Conservation (phyloP, 2,113 vertebrate genomes). For the Hepsetus odoe region DNA sequence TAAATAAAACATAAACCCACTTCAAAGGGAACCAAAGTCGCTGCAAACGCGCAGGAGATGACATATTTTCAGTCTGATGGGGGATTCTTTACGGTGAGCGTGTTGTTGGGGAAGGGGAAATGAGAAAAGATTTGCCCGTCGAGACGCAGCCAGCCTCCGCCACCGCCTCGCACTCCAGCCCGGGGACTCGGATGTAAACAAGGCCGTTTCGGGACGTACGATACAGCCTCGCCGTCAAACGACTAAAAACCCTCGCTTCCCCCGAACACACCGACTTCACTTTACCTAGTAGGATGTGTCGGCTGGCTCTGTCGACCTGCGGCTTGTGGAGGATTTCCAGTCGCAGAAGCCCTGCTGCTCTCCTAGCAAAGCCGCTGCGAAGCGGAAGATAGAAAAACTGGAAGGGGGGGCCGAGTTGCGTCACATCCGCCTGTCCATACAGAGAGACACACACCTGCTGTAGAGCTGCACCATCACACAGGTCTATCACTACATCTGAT, state of each 20-base stretch:
- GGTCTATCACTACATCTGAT: too few relatives aligned
- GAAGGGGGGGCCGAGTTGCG: slow-evolving; percentile 54
- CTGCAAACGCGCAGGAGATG: not conserved
- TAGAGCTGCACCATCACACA: too few relatives aligned
- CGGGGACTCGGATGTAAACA: slow-evolving; percentile 82
- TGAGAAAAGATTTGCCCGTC: not conserved
- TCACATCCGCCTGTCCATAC: slow-evolving; percentile 73
- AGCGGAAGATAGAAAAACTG: slow-evolving; percentile 66
- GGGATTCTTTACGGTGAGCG: not conserved
- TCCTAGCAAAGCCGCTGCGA: slow-evolving; percentile 46
- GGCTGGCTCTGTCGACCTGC: slow-evolving; percentile 33
- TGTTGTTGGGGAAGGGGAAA: not conserved
- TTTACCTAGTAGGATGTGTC: slow-evolving; percentile 64
- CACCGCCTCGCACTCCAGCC: slow-evolving; percentile 66
- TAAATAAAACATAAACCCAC: not conserved
- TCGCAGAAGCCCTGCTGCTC: slow-evolving; percentile 53
- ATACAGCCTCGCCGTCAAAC: slow-evolving; percentile 32
- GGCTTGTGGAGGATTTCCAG: slow-evolving; percentile 34
- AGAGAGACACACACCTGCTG: too few relatives aligned
- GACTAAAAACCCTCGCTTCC: not conserved
- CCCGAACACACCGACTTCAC: not conserved
- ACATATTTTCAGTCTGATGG: too few relatives aligned
- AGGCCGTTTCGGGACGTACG: slow-evolving; percentile 65
- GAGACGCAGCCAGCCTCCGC: slow-evolving; percentile 40
- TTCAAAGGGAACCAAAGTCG: not conserved